These are phyloP conservation scores for Sebastes steindachneri DNA, from an alignment of 2,797 vertebrate species.

Conservation along the genomic window DNA sequence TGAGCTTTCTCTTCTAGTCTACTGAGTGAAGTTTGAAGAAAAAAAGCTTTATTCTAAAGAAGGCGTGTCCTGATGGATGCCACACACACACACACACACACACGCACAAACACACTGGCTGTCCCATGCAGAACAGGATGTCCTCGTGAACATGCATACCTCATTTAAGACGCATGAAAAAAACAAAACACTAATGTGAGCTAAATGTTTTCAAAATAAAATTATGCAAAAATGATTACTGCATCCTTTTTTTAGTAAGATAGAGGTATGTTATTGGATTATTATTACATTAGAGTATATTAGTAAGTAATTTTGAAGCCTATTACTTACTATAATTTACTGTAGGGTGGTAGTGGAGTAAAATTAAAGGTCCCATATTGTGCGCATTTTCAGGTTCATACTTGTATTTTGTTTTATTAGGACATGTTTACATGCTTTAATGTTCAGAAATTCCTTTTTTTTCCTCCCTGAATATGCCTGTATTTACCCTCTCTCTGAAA, in stretches of 20 bases:
- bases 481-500: too few relatives aligned
- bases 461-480: too few relatives aligned
- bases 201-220: too few relatives aligned
- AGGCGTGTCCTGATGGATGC: constrained; percentile 41
- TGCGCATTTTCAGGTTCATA: too few relatives aligned
- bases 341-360: background rate
- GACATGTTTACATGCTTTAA: too few relatives aligned
- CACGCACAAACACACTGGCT: background rate
- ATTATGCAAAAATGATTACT: too few relatives aligned
- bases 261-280: background rate
- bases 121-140: background rate
- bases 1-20: background rate
- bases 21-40: constrained; percentile 3
- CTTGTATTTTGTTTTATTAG: too few relatives aligned
- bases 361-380: too few relatives aligned
- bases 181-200: too few relatives aligned
- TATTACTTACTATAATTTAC: background rate
- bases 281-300: background rate
- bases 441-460: too few relatives aligned
- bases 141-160: background rate
- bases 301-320: background rate
- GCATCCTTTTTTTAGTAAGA: background rate
- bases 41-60: background rate
- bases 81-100: background rate
- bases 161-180: too few relatives aligned